Percentiles rank a stretch among this genome's conserved stretches.
These are phyloP conservation scores for Stichopus chloronotus DNA, from an alignment of 35 echinoderm and acorn worm species.

Conservation along the genomic window DNA sequence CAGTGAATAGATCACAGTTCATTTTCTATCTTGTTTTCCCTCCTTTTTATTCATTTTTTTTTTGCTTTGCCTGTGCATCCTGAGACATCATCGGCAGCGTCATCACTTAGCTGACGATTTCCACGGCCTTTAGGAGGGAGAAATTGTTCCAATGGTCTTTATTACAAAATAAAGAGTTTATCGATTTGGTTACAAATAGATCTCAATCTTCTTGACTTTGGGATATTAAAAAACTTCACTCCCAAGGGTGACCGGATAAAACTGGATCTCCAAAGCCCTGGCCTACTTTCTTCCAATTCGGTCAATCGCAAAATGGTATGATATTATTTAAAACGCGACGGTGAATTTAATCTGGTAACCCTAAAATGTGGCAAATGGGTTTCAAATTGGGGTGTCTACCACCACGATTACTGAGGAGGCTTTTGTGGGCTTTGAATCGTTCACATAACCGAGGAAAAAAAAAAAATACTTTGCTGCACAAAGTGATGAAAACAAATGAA, in stretches of 20 bases:
- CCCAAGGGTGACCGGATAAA: slow-evolving; percentile 40
- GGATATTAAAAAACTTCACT: slow-evolving; percentile 30
- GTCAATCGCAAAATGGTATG: slow-evolving; percentile 44
- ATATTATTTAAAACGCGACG: slow-evolving; percentile 41
- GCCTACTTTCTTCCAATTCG: slow-evolving; percentile 53
- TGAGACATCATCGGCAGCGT: neutral
- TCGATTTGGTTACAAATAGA: slow-evolving; percentile 42
- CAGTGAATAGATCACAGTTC: too few species aligned
- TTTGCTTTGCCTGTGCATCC: too few species aligned
- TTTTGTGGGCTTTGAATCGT: neutral
- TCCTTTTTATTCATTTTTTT: too few species aligned
- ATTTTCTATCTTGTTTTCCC: too few species aligned
- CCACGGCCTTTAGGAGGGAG: neutral
- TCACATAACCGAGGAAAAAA: too few species aligned
- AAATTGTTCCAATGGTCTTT: slow-evolving; percentile 3
- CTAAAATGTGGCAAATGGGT: slow-evolving; percentile 52
- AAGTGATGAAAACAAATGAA: too few species aligned
- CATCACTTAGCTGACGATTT: neutral
- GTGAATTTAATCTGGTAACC: slow-evolving; percentile 10
- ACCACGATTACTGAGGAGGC: neutral
- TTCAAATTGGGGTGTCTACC: slow-evolving; percentile 40
- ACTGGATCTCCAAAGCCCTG: slow-evolving; percentile 40
- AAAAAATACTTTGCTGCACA: too few species aligned
- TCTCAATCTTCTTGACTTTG: slow-evolving; percentile 5
- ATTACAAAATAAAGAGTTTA: slow-evolving; percentile 41